Conservation (phyloP, 92 coral and sea anemone species). For the Desmophyllum pertusum region DNA sequence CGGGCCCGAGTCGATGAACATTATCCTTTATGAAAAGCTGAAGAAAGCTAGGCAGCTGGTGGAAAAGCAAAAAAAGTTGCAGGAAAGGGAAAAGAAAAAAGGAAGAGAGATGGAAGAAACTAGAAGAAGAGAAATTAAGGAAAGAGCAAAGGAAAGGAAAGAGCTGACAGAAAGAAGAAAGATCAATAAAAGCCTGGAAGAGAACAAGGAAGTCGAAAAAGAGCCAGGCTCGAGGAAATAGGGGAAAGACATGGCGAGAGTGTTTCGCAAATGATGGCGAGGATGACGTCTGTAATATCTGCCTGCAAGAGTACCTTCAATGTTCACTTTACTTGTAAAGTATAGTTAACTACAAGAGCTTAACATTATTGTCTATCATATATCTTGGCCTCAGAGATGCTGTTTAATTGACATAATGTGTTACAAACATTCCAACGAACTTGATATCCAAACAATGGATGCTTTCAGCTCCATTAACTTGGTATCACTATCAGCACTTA, state of each 20-base stretch:
- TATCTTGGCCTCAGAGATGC: too few relatives aligned
- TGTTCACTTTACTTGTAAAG: too few relatives aligned
- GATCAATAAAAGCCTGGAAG: conserved; percentile 10
- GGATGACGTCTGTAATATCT: conserved; percentile 26
- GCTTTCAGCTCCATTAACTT: too few relatives aligned
- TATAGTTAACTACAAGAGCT: too few relatives aligned
- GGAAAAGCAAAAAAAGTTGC: conserved; percentile 46
- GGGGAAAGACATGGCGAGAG: conserved; percentile 19
- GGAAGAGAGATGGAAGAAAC: conserved; percentile 32
- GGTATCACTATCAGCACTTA: too few relatives aligned
- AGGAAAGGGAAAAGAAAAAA: conserved; percentile 34
- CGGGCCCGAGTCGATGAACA: conserved; percentile 55
- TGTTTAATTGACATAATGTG: too few relatives aligned
- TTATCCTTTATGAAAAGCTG: conserved; percentile 47
- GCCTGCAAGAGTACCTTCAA: conserved; percentile 34
- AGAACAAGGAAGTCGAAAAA: conserved; percentile 12
- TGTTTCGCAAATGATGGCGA: conserved; percentile 24
- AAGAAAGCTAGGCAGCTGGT: conserved; percentile 48
- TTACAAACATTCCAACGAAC: too few relatives aligned
- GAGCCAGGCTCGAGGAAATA: not conserved
- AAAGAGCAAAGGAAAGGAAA: conserved; percentile 33
- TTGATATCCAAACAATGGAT: too few relatives aligned
- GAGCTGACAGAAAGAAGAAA: conserved; percentile 23
- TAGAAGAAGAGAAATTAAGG: conserved; percentile 33
- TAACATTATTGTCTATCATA: too few relatives aligned